Evolutionary conservation across 2,797 vertebrate genomes (phyloP).

Genomic region (Bryconaethiops microstoma): DNA sequence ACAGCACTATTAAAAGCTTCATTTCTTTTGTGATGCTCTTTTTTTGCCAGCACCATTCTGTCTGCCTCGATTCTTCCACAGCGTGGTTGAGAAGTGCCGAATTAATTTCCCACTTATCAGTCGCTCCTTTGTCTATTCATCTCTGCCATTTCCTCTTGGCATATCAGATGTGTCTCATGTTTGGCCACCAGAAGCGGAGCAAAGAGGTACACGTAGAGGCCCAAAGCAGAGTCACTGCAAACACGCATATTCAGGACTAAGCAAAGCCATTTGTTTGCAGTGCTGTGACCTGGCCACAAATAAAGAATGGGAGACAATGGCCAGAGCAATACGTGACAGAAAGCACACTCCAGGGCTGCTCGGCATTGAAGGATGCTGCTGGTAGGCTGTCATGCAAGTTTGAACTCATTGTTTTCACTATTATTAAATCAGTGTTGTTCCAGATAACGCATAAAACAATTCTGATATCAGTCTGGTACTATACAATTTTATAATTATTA

Average conservation of each 20-base stretch:
- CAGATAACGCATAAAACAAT: no score
- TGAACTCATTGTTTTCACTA: no score
- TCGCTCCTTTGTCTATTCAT: conserved; percentile 21
- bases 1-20: no score
- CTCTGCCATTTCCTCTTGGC: conserved; percentile 25
- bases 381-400: no score
- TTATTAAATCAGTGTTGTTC: no score
- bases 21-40: no score
- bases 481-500: no score
- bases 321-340: not conserved
- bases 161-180: not conserved
- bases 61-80: not conserved
- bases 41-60: not conserved
- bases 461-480: no score
- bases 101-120: not conserved
- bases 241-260: not conserved
- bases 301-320: not conserved
- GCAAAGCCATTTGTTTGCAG: not conserved
- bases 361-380: no score
- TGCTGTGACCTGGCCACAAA: not conserved
- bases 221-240: not conserved
- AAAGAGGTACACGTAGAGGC: conserved; percentile 15
- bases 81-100: not conserved
- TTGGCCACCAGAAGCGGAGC: not conserved
- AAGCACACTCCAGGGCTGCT: not conserved